A percentile compares a stretch with the other conserved stretches of the same genome.
Conservation (phyloP, 2,797 vertebrate genomes). For the Iguana delicatissima region DNA sequence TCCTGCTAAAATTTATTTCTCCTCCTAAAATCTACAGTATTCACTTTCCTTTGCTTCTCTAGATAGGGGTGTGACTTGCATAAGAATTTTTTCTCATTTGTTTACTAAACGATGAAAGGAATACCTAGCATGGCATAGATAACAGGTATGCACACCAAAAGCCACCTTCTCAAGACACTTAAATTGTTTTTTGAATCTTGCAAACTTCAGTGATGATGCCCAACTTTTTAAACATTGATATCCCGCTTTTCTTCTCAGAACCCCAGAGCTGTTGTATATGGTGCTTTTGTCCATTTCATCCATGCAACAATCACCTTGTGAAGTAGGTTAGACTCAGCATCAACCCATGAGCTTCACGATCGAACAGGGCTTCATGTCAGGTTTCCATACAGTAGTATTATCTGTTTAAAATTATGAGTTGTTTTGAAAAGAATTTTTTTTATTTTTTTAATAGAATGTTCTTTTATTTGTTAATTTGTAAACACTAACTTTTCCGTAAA, state of each 20-base stretch:
- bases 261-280: too few relatives aligned
- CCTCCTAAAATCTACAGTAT: not conserved
- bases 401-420: too few relatives aligned
- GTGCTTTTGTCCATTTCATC: too few relatives aligned
- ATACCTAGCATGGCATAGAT: not conserved
- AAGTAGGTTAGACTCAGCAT: too few relatives aligned
- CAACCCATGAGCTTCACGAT: too few relatives aligned
- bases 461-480: not conserved
- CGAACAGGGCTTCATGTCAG: too few relatives aligned
- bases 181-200: not conserved
- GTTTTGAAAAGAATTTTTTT: too few relatives aligned
- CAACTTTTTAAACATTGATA: too few relatives aligned
- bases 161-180: not conserved
- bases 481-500: not conserved
- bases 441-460: too few relatives aligned
- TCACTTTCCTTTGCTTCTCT: not conserved
- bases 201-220: not conserved
- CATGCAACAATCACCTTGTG: too few relatives aligned
- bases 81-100: not conserved
- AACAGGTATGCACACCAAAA: not conserved
- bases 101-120: not conserved
- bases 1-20: not conserved
- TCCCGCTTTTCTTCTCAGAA: too few relatives aligned
- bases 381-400: too few relatives aligned
- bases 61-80: not conserved